A percentile compares a stretch with the other conserved stretches of the same genome.
Conservation (phyloP, 2,113 vertebrate species). For the Hepsetus odoe region DNA sequence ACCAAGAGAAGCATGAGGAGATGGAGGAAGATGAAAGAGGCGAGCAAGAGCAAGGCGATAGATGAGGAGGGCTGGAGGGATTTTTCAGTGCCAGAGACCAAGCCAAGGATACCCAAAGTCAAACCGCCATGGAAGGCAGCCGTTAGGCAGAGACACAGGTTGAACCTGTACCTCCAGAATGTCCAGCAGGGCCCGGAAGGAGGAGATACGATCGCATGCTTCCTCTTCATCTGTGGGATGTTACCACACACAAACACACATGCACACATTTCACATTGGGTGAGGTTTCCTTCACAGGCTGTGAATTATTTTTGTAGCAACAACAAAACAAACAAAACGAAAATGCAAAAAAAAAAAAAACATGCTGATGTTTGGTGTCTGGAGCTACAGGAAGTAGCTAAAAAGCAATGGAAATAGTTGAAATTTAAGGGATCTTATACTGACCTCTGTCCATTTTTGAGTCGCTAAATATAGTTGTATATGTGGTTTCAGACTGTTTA, state of each 20-base stretch:
- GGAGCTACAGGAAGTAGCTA: too few species aligned
- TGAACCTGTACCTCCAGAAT: slow-evolving; percentile 31
- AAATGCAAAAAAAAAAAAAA: too few species aligned
- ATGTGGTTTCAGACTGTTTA: too few species aligned
- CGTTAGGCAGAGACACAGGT: background rate
- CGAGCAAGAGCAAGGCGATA: background rate
- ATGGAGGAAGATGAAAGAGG: slow-evolving; percentile 40
- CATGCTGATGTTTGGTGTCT: too few species aligned
- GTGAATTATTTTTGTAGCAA: too few species aligned
- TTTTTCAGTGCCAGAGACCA: slow-evolving; percentile 20
- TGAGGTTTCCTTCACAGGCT: too few species aligned
- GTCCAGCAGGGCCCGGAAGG: background rate
- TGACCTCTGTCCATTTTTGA: too few species aligned
- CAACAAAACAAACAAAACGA: too few species aligned
- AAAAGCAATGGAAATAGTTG: too few species aligned
- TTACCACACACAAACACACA: background rate
- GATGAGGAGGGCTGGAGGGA: slow-evolving; percentile 27
- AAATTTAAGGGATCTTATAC: too few species aligned
- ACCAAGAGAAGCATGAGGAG: slow-evolving; percentile 21
- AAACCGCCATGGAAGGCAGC: slow-evolving; percentile 29
- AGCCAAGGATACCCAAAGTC: slow-evolving; percentile 47
- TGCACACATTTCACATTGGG: too few species aligned
- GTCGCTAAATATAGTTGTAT: too few species aligned
- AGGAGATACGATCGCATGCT: slow-evolving; percentile 5
- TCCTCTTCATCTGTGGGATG: background rate